Evolutionary conservation across 1,140 invertebrate species (phyloP).

Genomic region (Drosophila aff.): DNA sequence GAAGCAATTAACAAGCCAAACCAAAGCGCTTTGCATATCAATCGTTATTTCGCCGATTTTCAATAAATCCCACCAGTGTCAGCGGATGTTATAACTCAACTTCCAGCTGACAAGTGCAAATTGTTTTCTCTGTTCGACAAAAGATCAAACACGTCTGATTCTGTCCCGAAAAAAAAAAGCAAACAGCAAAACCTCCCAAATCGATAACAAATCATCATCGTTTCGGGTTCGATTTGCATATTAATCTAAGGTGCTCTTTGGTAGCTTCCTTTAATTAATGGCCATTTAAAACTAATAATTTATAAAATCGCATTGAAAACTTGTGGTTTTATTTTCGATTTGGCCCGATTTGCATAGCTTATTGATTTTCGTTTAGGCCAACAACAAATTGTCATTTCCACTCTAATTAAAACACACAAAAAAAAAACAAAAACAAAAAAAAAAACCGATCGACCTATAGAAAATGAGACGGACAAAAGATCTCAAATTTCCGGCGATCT

Average conservation of each 20-base stretch:
- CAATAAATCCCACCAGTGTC: conserved; percentile 27
- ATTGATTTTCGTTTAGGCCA: conserved; percentile 61
- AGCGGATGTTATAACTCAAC: conserved; percentile 61
- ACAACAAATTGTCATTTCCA: conserved; percentile 72
- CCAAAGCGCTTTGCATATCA: conserved; percentile 15
- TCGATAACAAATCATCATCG: conserved; percentile 71
- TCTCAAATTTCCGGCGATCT: conserved; percentile 76
- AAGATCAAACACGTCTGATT: conserved; percentile 75
- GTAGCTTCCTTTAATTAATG: conserved; percentile 76
- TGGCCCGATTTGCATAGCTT: conserved; percentile 70
- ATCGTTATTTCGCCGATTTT: conserved; percentile 30
- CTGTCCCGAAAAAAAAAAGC: neutral
- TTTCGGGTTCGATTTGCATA: conserved; percentile 58
- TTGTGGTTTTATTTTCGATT: conserved; percentile 27
- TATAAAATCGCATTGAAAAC: conserved; percentile 74
- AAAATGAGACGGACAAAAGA: conserved; percentile 64
- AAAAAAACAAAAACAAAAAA: conserved; percentile 37
- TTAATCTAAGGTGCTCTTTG: conserved; percentile 49
- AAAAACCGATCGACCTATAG: conserved; percentile 44
- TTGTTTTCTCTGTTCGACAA: conserved; percentile 79
- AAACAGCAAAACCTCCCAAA: conserved; percentile 10
- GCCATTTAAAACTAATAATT: conserved; percentile 81
- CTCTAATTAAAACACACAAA: conserved; percentile 80
- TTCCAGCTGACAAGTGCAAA: conserved; percentile 75
- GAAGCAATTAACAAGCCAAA: conserved; percentile 1